Evolutionary conservation across 2,888 invertebrate species (phyloP).

Genomic region (Dascillus cervinus): DNA sequence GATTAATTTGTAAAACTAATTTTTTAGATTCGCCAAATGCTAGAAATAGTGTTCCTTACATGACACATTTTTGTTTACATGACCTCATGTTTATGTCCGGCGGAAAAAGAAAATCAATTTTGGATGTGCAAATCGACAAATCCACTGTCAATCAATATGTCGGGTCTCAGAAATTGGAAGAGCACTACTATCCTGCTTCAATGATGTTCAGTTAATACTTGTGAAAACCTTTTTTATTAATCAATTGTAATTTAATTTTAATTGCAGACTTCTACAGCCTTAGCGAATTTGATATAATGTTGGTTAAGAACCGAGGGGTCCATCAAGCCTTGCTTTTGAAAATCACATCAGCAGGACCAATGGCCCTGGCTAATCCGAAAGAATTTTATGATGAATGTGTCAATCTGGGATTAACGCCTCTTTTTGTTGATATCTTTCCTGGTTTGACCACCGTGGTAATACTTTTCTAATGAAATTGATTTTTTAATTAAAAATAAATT

Average conservation of each 20-base stretch:
- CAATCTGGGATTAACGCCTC: slow-evolving; percentile 52
- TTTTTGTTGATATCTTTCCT: slow-evolving; percentile 48
- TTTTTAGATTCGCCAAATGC: too few relatives aligned
- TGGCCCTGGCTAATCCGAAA: slow-evolving; percentile 53
- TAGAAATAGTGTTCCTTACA: too few relatives aligned
- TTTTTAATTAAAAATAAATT: too few relatives aligned
- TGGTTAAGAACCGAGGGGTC: slow-evolving; percentile 50
- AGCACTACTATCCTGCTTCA: slow-evolving; percentile 81
- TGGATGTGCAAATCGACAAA: slow-evolving; percentile 50
- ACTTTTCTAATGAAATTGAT: too few relatives aligned
- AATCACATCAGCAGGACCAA: too few relatives aligned
- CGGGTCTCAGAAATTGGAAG: slow-evolving; percentile 72
- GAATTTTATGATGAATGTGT: slow-evolving; percentile 51
- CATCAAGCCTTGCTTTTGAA: slow-evolving; percentile 57
- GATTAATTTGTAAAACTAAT: too few relatives aligned
- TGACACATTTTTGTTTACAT: slow-evolving; percentile 28
- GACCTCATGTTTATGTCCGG: slow-evolving; percentile 21
- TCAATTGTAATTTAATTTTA: too few relatives aligned
- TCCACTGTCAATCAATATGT: slow-evolving; percentile 49
- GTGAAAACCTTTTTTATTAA: too few relatives aligned
- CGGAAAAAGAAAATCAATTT: slow-evolving; percentile 22
- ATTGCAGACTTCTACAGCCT: too few relatives aligned
- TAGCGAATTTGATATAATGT: slow-evolving; percentile 45
- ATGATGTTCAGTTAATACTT: too few relatives aligned
- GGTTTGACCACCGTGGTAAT: too few relatives aligned